Evolutionary conservation across 23 tunicate species (phyloP), one percentile per base, ranked within the genome.

Genomic region (Trididemnum nubilum): DNA sequence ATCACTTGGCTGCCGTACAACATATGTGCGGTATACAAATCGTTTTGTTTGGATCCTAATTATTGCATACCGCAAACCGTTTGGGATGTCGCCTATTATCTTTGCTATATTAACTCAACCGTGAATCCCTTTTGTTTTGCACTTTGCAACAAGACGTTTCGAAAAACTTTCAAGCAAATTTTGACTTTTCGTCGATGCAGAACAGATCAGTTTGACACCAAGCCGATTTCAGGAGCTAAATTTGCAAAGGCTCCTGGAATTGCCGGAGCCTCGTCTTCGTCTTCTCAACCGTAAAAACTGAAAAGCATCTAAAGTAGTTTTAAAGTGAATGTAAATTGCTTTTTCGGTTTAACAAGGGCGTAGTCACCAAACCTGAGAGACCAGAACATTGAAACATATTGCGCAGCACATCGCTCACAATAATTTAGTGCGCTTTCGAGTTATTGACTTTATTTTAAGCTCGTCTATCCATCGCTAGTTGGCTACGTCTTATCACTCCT

Each of bases 131-230:
- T 88, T 77, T 93, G 98, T 40, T 93, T 80, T 70, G 98, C 98
- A n/a, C 58, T 86, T 49, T 93, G 98, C 98, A 93, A 93, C 84
- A 93, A 93, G 76, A 93, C 98, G 0, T 93, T 93, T 82, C 93
- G 98, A n/a, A 50, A 88, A 63, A 93, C 98, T 23, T 93, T 93
- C 71, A 74, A 64, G 36, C 83, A 81, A 64, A 67, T 93, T 9
- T 79, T 93, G 29, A 36, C 86, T 0, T 88, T 93, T 70, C 18
- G 39, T 5, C 57, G 38, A 31, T 67, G 74, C 74, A 32, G 38
- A 67, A 31, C 22, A 33, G 22, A 67, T 33, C 18, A 7, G 38
- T 33, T 67, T 12, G 12, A 33, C 21, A 4, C 5, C 9, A 33
- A 67, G 2, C 25, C 37, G 38, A 67, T 30, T 9, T 33, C 38